Evolutionary conservation across 2,888 invertebrate species (phyloP).

Genomic region (Salticus scenicus): DNA sequence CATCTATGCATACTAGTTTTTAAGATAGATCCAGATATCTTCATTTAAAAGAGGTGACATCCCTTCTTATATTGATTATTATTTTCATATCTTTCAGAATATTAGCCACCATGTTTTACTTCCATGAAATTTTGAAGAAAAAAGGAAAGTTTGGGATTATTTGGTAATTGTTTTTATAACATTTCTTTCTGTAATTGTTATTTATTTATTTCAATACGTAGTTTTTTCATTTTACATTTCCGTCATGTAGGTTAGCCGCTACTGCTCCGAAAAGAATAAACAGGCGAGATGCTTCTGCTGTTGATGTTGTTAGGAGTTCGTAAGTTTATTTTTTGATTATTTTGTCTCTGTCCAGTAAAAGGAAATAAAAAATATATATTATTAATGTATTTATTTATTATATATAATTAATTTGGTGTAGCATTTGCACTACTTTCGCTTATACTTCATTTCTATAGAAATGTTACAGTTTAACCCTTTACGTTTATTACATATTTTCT

Average conservation of each 20-base stretch:
- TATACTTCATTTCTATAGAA: no score
- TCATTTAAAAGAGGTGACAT: no score
- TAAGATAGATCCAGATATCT: no score
- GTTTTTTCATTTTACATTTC: neutral
- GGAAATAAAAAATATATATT: no score
- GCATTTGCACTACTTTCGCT: no score
- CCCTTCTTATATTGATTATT: no score
- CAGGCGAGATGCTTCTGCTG: neutral
- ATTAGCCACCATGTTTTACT: conserved; percentile 47
- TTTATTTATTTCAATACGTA: neutral
- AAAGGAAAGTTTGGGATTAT: conserved; percentile 36
- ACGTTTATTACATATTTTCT: no score
- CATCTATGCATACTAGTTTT: no score
- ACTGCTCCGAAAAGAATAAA: neutral
- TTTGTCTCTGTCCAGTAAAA: neutral
- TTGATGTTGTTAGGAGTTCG: neutral
- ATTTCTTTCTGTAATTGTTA: neutral
- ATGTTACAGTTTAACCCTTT: no score
- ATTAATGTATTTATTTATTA: no score
- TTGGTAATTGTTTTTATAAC: conserved; percentile 21
- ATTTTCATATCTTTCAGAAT: no score
- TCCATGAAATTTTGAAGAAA: conserved; percentile 25
- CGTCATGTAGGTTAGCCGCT: neutral
- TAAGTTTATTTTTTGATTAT: neutral
- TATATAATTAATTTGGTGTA: no score